Evolutionary conservation across 2,888 invertebrate species (phyloP), one percentile per base, ranked within the genome.

Genomic region (Ophion ellenae): DNA sequence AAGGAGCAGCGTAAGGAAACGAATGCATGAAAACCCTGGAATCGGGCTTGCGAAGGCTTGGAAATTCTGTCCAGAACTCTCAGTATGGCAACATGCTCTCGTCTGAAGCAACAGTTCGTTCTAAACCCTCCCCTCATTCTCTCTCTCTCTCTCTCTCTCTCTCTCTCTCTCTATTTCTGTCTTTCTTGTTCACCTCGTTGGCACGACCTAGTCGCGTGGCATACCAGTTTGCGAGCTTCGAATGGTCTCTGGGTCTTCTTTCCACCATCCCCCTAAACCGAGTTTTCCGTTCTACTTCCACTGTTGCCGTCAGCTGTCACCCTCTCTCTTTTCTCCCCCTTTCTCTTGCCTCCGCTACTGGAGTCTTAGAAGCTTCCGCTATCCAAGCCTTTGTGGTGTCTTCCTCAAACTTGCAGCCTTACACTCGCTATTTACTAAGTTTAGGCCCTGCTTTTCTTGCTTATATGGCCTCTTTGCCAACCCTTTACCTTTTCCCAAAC

Each of bases 21-120:
- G 24, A 24, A 59, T 7, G n/a, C 67, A 53, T 17, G 40, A 40
- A 81, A 36, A 36, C 66, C 76, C 74, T 66, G 82, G 90, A 91
- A 92, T 89, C 88, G 87, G 61, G 89, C 89, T 90, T 77, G 89
- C 90, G 90, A 91, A 91, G 74, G 77, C 83, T 89, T 83, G 75
- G 84, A 82, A 87, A 84, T 84, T 82, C 66, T 69, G 84, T 86
- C 59, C 71, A 63, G 59, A 83, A 67, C 77, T 70, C 78, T 66
- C 70, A 76, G 66, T 67, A 79, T 71, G 81, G 69, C 75, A 84
- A 84, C 86, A 83, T 85, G 87, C 87, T 92, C 91, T 91, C 90
- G 89, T 89, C 77, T 89, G 93, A 93, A 93, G 93, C 93, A 93
- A 93, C 93, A 93, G 93, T 93, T 93, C 93, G 93, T 89, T 92